Base-by-base conservation (phyloP, 2,888 invertebrate genomes). In the Polia nebulosa region DNA sequence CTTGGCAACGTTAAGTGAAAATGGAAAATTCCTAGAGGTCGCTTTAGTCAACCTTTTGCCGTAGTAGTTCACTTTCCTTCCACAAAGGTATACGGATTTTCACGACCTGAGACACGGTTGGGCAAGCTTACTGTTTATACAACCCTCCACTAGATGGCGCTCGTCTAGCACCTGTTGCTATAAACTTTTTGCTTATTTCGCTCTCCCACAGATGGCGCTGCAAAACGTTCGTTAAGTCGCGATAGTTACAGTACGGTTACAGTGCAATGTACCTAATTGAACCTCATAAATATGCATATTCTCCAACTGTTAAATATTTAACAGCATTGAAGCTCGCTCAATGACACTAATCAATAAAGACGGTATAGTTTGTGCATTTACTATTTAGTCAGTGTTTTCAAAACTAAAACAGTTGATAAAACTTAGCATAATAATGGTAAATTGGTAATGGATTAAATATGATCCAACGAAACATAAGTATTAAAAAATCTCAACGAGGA, bases 121-220 rank as follows among this genome's bases (percentile, higher is more conserved):
- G 3, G 4, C 15, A 45, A 47, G 45, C 22, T 34, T 52, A 32
- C 17, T 36, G 25, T 61, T 55, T 44, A 1, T 22, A 15, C 49
- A 8, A 61, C 78, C 73, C 57, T 39, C 20, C 68, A 20, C 29
- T 36, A 83, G 82, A 74, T 83, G 83, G 81, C 76, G 62, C 39
- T 70, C 20, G 11, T 47, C n/a, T 34, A 20, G 3, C 5, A 41
- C 25, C 8, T 32, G 49, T 52, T 55, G 58, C n/a, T 44, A 15
- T 6, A 29, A 51, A 47, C 7, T 1, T n/a, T 32, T 39, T 11
- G n/a, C 17, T 55, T 22, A 4, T 6, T 17, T 41, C n/a, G 66
- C 80, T 65, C 56, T 59, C 8, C 22, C 20, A 55, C 17, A 82
- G 82, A 75, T 82, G 82, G 81, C 77, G 73, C 55, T 78, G 22